Evolutionary conservation across 23 tunicate genomes (phyloP), one percentile per base, ranked within the genome.

Genomic region (Halocynthia aurantium): DNA sequence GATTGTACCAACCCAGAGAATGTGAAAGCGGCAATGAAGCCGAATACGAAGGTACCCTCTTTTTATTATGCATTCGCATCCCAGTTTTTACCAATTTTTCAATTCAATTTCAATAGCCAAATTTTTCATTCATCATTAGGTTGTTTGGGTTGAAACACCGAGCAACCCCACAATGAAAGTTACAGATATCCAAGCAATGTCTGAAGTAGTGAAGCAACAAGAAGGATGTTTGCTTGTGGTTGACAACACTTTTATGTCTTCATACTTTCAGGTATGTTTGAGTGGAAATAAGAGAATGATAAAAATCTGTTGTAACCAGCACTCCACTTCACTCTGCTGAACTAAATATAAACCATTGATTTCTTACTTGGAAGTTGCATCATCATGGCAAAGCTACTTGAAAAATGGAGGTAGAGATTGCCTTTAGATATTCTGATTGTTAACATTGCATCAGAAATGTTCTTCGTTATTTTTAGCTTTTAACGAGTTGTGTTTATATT

Each of bases 181-280:
- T 10, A 85, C 95, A 49, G 99, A 94, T 69, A 73, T 94, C 7
- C 67, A 58, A 69, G 90, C 87, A 52, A 86, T 94, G 54, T 54
- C 91, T 18, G 82, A 88, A 49, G 19, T 88, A 8, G 68, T 78
- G 20, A 84, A 84, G 55, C 76, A 69, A 9, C 62, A 91, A 7
- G 77, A 87, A 7, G 84, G 78, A 72, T 70, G 79, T 69, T 53
- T 81, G 7, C 54, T 94, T 62, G 90, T 82, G 50, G 99, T 94
- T 7, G 99, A 94, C 79, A 94, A 94, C 80, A 94, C 99, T 6
- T 94, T 94, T 61, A 85, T 94, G 95, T 84, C 99, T 15, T 77
- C 95, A 5, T 94, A 94, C 76, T 88, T 88, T 61, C 95, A 85
- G 77, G 99, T 94, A 40, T 8, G 80, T 51, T 53, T 12, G 67